Evolutionary conservation across 1,140 invertebrate species (phyloP), one percentile per base, ranked within the genome.

Genomic region (Limonius californicus): DNA sequence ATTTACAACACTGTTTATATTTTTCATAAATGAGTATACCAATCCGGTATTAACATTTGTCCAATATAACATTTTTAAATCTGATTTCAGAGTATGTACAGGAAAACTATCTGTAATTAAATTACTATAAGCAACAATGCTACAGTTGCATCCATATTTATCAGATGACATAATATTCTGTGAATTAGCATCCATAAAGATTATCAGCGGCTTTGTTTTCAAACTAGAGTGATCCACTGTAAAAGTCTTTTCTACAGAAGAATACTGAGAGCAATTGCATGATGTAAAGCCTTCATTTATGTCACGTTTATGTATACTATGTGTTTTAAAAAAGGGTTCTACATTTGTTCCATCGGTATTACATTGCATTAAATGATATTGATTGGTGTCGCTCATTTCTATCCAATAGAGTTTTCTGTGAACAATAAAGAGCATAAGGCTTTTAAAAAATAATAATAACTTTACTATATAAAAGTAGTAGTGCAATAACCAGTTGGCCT

Each of bases 351-450:
- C 86, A 62, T 83, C 78, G 0, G 82, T 70, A 62, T 84, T 78
- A 2, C 83, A 82, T 58, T 83, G 83, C 85, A 89, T 87, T 39
- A 89, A 76, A 35, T 79, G 78, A 14, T 82, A 82, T 53, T 76
- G 77, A 53, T 82, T 77, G 35, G 78, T 80, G 43, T 77, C 71
- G 1, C 74, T 74, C 45, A 80, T 73, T 76, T 88, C 84, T 62
- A 90, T 84, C 89, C 89, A 93, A 67, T 87, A 87, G 30, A 93
- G 70, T 35, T 82, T 83, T 67, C 88, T 91, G 69, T 63, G 82
- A 80, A 62, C n/a, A n/a, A n/a, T n/a, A n/a, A n/a, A n/a, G n/a
- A n/a, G n/a, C n/a, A n/a, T n/a, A n/a, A n/a, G n/a, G n/a, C n/a
- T n/a, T n/a, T n/a, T n/a, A n/a, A n/a, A n/a, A n/a, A n/a, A n/a